Evolutionary conservation across 2,113 vertebrate genomes (phyloP).

Genomic region (Turdus rufiventris): DNA sequence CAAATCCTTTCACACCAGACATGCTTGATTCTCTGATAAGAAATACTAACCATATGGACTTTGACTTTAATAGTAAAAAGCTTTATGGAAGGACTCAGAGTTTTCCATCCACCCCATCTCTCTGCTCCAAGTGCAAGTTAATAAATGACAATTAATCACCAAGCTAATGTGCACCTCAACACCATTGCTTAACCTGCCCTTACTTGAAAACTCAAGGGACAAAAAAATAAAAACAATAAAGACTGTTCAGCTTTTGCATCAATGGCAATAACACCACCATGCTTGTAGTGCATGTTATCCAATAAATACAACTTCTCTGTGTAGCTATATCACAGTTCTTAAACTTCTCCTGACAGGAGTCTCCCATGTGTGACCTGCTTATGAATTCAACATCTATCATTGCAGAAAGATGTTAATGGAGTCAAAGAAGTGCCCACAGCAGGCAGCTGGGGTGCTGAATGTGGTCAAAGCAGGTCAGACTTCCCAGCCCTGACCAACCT

Average conservation of each 20-base stretch:
- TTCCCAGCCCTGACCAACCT: background rate
- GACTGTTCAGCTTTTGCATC: background rate
- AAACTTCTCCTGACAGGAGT: background rate
- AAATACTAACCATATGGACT: constrained; percentile 14
- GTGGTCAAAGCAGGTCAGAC: background rate
- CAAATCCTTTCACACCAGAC: constrained; percentile 4
- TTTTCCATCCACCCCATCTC: background rate
- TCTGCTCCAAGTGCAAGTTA: constrained; percentile 15
- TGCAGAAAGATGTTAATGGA: background rate
- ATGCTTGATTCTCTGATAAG: constrained; percentile 6
- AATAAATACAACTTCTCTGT: background rate
- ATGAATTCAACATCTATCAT: background rate
- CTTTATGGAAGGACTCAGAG: background rate
- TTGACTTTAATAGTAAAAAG: constrained; percentile 40
- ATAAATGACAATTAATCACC: constrained; percentile 30
- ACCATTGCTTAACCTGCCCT: background rate
- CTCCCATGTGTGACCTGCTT: background rate
- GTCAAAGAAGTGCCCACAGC: background rate
- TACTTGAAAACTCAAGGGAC: background rate
- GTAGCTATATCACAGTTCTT: background rate
- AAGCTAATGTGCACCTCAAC: background rate
- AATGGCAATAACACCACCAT: background rate
- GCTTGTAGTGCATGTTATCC: background rate
- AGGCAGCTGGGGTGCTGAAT: fast-evolving
- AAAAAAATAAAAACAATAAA: background rate